Evolutionary conservation across 1,140 invertebrate species (phyloP), one percentile per base, ranked within the genome.

Genomic region (Leptinotarsa texana): DNA sequence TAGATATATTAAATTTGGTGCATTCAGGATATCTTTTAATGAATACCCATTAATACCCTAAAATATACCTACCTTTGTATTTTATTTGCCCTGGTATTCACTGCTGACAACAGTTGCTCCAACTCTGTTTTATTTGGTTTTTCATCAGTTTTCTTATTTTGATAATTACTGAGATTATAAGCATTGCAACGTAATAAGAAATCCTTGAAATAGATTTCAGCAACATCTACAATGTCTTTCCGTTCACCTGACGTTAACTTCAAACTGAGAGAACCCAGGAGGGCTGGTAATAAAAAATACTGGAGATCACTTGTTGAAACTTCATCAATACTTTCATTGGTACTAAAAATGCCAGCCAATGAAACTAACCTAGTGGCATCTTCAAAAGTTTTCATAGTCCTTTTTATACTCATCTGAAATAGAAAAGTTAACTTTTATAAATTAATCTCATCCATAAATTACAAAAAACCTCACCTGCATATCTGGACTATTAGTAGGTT

Each of bases 321-420:
- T 87, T 98, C 97, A 69, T 96, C 94, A 62, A 96, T 88, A 27
- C 87, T 88, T 89, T 98, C 97, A 87, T 98, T 98, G 47, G 85
- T 84, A 84, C 95, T 97, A 81, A 98, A 98, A 84, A 98, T 89
- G 63, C 90, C 91, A 1, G 93, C 87, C 57, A 92, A 75, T 6
- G 94, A 96, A 0, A 96, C 94, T 68, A 95, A 84, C 77, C 88
- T 89, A 18, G 95, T 96, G 2, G 91, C 87, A 80, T 94, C 88
- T 87, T 96, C 95, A 73, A 96, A 90, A 49, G 90, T 88, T 22
- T 86, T 85, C 86, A 96, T 95, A 8, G 89, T 87, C 78, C 88
- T 88, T 83, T 89, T 92, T 0, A 96, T 87, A 77, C 81, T 78
- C 3, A 73, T 73, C 79, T 80, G 27, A 70, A 73, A 74, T 68